These are phyloP conservation scores for Lasiurus borealis DNA, from an alignment of 2,113 vertebrate species.

Conservation along the genomic window DNA sequence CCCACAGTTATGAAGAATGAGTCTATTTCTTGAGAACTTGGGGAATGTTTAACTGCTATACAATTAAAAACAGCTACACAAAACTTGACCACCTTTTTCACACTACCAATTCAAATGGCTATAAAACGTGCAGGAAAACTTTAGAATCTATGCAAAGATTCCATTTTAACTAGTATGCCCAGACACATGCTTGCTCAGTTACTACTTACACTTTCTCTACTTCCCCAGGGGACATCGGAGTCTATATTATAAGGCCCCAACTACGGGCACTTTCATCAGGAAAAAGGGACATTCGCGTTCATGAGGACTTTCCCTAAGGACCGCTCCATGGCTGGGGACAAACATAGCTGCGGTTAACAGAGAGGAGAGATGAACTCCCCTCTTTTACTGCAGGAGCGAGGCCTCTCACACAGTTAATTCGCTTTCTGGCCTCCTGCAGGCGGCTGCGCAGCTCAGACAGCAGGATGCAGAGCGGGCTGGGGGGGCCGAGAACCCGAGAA, in stretches of 20 bases:
- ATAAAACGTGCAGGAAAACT: background rate
- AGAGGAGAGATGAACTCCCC: conserved; percentile 10
- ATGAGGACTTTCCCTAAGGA: background rate
- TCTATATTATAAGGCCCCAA: background rate
- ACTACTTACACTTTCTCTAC: background rate
- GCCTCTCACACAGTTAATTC: background rate
- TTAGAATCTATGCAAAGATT: background rate
- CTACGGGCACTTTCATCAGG: background rate
- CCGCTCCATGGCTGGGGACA: background rate
- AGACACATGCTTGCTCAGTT: background rate
- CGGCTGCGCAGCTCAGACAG: conserved; percentile 43
- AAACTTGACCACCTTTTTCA: background rate
- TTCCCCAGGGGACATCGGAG: background rate
- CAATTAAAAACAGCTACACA: conserved; percentile 15
- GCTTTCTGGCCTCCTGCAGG: background rate
- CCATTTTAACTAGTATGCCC: background rate
- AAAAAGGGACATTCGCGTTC: background rate
- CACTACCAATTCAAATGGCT: background rate
- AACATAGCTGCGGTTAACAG: background rate
- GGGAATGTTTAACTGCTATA: background rate
- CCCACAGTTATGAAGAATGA: background rate
- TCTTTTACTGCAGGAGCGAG: background rate
- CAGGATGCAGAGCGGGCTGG: background rate
- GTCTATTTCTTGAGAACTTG: background rate
- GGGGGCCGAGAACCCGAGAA: background rate